Conservation (phyloP, 2,113 vertebrate species). For the Mohoua ochrocephala region DNA sequence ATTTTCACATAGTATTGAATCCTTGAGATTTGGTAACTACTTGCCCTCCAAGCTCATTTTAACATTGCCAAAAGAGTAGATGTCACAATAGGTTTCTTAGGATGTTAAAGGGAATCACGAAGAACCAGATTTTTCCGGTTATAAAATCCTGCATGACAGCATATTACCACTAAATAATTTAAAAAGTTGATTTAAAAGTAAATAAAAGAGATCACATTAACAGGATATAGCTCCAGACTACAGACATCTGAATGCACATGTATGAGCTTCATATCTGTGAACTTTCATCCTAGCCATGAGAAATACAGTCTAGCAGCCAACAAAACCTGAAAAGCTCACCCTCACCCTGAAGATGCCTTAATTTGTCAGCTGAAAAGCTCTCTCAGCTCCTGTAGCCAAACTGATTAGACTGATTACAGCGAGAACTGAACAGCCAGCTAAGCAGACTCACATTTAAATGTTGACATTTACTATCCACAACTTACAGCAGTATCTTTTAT, state of each 20-base stretch:
- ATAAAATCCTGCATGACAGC: neutral
- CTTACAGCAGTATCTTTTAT: neutral
- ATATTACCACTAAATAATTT: neutral
- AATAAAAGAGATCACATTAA: neutral
- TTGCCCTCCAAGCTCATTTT: neutral
- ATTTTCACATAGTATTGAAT: neutral
- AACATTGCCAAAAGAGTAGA: neutral
- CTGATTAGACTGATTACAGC: neutral
- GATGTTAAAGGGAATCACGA: neutral
- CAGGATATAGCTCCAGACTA: neutral
- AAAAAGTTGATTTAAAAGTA: neutral
- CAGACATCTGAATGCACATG: neutral
- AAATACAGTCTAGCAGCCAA: neutral
- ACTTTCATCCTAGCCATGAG: neutral
- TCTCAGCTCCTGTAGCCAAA: neutral
- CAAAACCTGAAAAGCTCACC: neutral
- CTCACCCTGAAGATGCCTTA: neutral
- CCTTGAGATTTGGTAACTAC: neutral
- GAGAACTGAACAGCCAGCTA: neutral
- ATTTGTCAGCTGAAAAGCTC: neutral
- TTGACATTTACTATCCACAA: neutral
- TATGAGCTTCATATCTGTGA: neutral
- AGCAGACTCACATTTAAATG: neutral
- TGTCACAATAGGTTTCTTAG: neutral
- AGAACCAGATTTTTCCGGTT: neutral